Percentiles rank a stretch among this genome's conserved stretches.
These are phyloP conservation scores for Andrena flavipes DNA, from an alignment of 2,888 invertebrate genomes.

Conservation along the genomic window DNA sequence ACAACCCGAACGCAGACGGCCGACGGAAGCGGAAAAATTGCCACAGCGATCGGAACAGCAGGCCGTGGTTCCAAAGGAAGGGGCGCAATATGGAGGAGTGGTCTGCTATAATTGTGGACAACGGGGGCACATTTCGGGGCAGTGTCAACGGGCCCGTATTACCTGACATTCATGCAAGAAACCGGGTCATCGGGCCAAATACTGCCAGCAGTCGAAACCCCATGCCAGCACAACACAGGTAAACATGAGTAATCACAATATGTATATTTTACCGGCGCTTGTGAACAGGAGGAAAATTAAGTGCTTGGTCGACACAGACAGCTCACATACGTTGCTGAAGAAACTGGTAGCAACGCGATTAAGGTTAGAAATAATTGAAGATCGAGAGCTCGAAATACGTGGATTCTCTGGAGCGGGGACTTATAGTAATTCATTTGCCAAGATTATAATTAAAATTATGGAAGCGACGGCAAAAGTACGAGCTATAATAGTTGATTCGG, in stretches of 20 bases:
- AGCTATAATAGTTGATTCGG: neutral
- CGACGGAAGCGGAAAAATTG: neutral
- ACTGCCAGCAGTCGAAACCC: neutral
- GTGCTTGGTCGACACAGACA: constrained; percentile 3
- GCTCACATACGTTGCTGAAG: neutral
- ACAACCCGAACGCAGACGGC: neutral
- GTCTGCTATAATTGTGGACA: neutral
- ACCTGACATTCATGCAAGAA: neutral
- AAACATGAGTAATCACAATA: neutral
- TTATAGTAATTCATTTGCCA: neutral
- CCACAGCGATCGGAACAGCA: too few relatives aligned
- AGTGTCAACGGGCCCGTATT: neutral
- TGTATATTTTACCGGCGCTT: neutral
- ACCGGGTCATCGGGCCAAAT: neutral
- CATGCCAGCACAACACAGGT: neutral
- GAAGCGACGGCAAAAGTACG: constrained; percentile 1
- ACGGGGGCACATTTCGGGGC: neutral
- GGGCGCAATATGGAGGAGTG: neutral
- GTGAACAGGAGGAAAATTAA: neutral
- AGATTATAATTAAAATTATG: neutral
- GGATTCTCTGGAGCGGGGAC: neutral
- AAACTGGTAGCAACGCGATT: neutral
- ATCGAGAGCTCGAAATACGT: neutral
- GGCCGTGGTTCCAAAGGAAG: neutral
- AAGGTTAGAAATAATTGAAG: neutral